These are phyloP conservation scores for Cephus cinctus DNA, from an alignment of 1,140 invertebrate species.

Conservation along the genomic window DNA sequence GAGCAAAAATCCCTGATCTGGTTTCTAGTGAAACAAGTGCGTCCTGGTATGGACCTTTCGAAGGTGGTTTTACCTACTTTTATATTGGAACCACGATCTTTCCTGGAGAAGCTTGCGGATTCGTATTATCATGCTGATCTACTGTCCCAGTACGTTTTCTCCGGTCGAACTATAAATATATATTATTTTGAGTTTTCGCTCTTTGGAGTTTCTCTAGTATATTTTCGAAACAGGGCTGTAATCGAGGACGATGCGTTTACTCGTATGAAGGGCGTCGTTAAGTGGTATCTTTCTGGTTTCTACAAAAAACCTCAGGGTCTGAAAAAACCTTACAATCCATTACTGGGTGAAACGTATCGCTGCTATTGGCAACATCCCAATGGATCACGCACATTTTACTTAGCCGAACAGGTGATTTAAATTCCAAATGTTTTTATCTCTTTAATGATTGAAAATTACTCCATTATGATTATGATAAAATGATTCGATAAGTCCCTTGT, in stretches of 20 bases:
- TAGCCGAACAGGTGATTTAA: conserved; percentile 88
- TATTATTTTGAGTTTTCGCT: conserved; percentile 16
- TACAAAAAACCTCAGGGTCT: conserved; percentile 88
- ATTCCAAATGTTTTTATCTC: too few relatives aligned
- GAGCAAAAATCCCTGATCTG: conserved; percentile 94
- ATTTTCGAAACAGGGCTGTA: conserved; percentile 74
- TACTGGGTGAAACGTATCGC: conserved; percentile 88
- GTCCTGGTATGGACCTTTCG: conserved; percentile 95
- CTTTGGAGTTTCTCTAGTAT: too few relatives aligned
- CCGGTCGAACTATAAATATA: background rate
- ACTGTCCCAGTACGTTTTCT: conserved; percentile 71
- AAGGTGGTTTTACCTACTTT: conserved; percentile 91
- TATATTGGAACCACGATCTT: conserved; percentile 88
- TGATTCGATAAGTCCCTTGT: conserved; percentile 6
- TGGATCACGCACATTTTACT: conserved; percentile 86
- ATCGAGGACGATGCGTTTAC: conserved; percentile 83
- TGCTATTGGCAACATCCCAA: conserved; percentile 88
- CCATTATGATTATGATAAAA: background rate
- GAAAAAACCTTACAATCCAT: conserved; percentile 96
- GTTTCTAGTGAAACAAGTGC: conserved; percentile 91
- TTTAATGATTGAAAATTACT: conserved; percentile 1
- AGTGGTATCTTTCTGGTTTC: conserved; percentile 88
- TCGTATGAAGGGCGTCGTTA: conserved; percentile 84
- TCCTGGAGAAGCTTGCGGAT: conserved; percentile 90
- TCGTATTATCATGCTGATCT: conserved; percentile 94